A percentile compares a stretch with the other conserved stretches of the same genome.
These are phyloP conservation scores for Macquaria australasica DNA, from an alignment of 2,113 vertebrate genomes.

Conservation along the genomic window DNA sequence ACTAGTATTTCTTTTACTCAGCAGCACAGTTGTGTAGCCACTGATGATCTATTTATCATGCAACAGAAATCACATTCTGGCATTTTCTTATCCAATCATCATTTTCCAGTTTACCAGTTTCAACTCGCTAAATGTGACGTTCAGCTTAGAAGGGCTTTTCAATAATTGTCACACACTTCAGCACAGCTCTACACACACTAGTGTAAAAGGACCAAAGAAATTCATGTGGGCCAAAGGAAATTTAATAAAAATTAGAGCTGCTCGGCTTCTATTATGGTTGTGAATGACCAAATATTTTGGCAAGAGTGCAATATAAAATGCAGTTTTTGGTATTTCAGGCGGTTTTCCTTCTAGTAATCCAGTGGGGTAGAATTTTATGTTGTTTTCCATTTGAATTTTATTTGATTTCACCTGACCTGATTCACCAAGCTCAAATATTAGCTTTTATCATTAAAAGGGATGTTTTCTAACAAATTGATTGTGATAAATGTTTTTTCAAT, in stretches of 20 bases:
- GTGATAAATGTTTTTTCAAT: slow-evolving; percentile 20
- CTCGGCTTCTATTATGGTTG: slow-evolving; percentile 32
- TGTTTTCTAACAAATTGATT: background rate
- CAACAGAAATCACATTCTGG: background rate
- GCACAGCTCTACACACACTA: background rate
- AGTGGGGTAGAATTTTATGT: slow-evolving; percentile 6
- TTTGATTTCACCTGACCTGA: slow-evolving; percentile 35
- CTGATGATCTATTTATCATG: slow-evolving; percentile 10
- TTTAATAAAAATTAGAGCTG: slow-evolving; percentile 12
- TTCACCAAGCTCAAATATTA: slow-evolving; percentile 25
- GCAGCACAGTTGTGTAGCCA: slow-evolving; percentile 6
- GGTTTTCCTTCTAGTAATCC: slow-evolving; percentile 17
- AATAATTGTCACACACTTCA: background rate
- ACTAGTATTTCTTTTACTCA: slow-evolving; percentile 1
- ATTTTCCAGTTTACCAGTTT: slow-evolving; percentile 14
- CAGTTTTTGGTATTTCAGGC: slow-evolving; percentile 27
- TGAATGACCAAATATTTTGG: slow-evolving; percentile 69
- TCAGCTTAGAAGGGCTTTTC: slow-evolving; percentile 4
- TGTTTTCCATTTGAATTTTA: slow-evolving; percentile 17
- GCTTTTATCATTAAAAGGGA: slow-evolving; percentile 42
- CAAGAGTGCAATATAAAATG: slow-evolving; percentile 70
- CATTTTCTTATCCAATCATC: background rate
- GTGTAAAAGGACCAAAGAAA: slow-evolving; percentile 55
- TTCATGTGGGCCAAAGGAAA: slow-evolving; percentile 34
- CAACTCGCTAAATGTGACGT: background rate